Evolutionary conservation across 2,888 invertebrate genomes (phyloP), one percentile per base, ranked within the genome.

Genomic region (Cheilosia variabilis): DNA sequence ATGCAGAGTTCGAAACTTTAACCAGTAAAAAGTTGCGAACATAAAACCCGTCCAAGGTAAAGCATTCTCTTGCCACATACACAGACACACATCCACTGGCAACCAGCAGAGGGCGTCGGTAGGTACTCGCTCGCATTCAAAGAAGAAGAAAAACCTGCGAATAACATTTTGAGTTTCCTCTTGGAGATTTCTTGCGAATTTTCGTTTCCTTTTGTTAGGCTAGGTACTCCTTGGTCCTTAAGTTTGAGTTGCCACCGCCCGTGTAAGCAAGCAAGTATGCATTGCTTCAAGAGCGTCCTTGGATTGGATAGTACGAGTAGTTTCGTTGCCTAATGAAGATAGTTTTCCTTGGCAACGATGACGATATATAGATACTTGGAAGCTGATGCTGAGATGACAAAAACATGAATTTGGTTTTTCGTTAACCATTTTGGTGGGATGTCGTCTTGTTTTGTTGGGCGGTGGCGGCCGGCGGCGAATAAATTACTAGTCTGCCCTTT

Each of bases 241-340:
- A 31, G 9, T 31, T 31, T 31, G 9, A 22, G 27, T 34, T 34
- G 52, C 52, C 22, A 7, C 9, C 19, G 27, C 17, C 13, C 52
- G 62, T 47, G 45, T 52, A 34, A 72, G 65, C n/a, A 34, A n/a
- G n/a, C n/a, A n/a, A 34, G 31, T 31, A 58, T 27, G 6, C 4
- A 41, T 17, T 17, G 27, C 22, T 13, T 10, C 19, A 13, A 34
- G 6, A 45, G 62, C 22, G 65, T 71, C 76, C 76, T 81, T 81
- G 76, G 27, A 65, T 9, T 17, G 45, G 17, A 47, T 47, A 50
- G 10, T 22, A 22, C 22, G 22, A 81, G 81, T 71, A 81, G 65
- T 81, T 76, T 63, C 50, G 43, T 47, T 76, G 69, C 47, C 43
- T 81, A 76, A 81, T 81, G 76, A 81, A 76, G 76, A 81, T 76